Evolutionary conservation across 2,797 vertebrate species (phyloP).

Genomic region (Picus viridis): DNA sequence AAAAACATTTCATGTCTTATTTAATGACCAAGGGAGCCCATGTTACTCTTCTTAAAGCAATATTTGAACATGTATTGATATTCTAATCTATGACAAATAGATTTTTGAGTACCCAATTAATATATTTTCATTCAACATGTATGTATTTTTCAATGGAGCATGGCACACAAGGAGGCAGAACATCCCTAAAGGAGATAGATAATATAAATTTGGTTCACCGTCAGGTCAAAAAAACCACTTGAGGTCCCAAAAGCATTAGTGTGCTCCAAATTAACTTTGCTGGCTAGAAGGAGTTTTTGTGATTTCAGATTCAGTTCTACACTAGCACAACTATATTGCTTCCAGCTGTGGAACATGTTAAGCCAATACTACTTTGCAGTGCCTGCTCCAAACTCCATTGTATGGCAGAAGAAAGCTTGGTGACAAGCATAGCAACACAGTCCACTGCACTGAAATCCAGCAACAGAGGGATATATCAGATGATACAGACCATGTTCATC

Average conservation of each 20-base stretch:
- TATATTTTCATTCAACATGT: background rate
- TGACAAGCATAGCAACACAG: background rate
- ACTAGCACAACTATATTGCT: background rate
- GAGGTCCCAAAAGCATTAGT: background rate
- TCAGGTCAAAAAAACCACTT: background rate
- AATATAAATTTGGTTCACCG: background rate
- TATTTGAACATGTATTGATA: background rate
- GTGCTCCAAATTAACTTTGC: background rate
- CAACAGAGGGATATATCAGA: background rate
- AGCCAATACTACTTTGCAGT: background rate
- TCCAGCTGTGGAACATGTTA: background rate
- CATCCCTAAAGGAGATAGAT: background rate
- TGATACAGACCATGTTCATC: background rate
- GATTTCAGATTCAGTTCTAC: background rate
- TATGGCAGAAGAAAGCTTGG: background rate
- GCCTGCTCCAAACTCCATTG: background rate
- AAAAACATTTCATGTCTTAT: background rate
- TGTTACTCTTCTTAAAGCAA: background rate
- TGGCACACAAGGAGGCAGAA: background rate
- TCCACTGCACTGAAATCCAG: background rate
- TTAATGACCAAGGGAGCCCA: background rate
- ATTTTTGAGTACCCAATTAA: background rate
- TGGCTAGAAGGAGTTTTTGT: background rate
- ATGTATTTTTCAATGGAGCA: background rate
- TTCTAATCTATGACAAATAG: constrained; percentile 9